These are phyloP conservation scores for Corydoras maculifer DNA, from an alignment of 2,113 vertebrate species.

Conservation along the genomic window DNA sequence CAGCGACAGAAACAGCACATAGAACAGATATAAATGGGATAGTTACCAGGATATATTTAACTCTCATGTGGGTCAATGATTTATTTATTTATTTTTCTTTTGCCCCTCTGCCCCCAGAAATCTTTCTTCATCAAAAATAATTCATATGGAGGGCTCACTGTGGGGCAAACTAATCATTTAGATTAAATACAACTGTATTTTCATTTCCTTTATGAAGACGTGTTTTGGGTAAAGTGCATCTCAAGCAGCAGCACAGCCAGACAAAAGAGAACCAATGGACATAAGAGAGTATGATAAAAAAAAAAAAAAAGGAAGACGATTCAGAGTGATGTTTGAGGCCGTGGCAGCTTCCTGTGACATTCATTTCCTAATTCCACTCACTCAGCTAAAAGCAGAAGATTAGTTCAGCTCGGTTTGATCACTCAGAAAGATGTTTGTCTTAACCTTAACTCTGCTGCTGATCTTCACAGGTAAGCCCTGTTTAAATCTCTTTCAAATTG, in stretches of 20 bases:
- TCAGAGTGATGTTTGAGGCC: not conserved
- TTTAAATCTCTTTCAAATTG: not conserved
- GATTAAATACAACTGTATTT: too few relatives aligned
- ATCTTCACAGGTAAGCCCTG: slow-evolving; percentile 30
- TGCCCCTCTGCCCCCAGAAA: too few relatives aligned
- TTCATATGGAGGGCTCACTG: too few relatives aligned
- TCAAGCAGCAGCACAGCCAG: not conserved
- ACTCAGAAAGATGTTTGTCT: slow-evolving; percentile 20
- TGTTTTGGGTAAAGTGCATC: too few relatives aligned
- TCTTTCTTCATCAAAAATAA: too few relatives aligned
- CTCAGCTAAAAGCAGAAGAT: slow-evolving; percentile 6
- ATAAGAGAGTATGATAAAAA: not conserved
- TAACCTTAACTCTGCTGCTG: slow-evolving; percentile 9
- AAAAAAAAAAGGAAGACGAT: not conserved
- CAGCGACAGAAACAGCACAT: too few relatives aligned
- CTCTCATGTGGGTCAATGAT: too few relatives aligned
- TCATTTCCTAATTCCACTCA: slow-evolving; percentile 30
- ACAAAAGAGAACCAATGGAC: not conserved
- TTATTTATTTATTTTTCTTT: too few relatives aligned
- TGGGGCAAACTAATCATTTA: too few relatives aligned
- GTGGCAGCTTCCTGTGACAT: slow-evolving; percentile 36
- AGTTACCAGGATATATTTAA: too few relatives aligned
- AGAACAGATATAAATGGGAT: too few relatives aligned
- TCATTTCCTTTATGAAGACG: too few relatives aligned
- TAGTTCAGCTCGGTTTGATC: not conserved